A percentile compares a stretch with the other conserved stretches of the same genome.
phyloP scores from a whole-genome alignment of 2,113 vertebrate species.

The Myrmecobius fasciatus region DNA sequence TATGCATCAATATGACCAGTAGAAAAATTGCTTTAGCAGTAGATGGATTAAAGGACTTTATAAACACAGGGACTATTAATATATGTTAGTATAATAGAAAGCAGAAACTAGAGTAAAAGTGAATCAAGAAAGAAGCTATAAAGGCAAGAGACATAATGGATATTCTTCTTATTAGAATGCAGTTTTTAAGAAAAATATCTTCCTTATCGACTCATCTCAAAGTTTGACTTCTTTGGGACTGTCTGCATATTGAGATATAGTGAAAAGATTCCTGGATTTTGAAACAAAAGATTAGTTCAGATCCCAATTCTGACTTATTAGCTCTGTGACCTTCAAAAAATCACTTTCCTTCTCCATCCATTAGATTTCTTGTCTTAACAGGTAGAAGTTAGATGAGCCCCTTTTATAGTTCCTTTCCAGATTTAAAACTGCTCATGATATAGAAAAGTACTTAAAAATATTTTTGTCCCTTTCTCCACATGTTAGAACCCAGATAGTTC shows the following conservation, averaged over 20 bases:
- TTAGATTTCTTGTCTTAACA: not conserved
- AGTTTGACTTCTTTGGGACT: not conserved
- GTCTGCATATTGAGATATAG: not conserved
- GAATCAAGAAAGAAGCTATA: not conserved
- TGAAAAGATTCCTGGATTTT: not conserved
- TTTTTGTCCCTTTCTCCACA: not conserved
- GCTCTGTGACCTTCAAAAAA: not conserved
- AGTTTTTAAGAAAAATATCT: not conserved
- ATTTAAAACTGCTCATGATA: not conserved
- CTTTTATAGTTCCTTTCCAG: not conserved
- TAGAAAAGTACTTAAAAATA: not conserved
- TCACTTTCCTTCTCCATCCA: not conserved
- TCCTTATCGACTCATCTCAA: not conserved
- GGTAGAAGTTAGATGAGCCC: not conserved
- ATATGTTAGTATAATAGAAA: not conserved
- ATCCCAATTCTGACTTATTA: not conserved
- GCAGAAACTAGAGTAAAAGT: not conserved
- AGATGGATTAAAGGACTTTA: not conserved
- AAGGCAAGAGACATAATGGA: not conserved
- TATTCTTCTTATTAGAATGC: not conserved
- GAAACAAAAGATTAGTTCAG: not conserved
- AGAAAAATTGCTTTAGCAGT: not conserved
- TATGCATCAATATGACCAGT: not conserved
- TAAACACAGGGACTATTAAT: not conserved
- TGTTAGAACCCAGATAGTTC: not conserved